These are phyloP conservation scores for Irena cyanogastra DNA, from an alignment of 2,113 vertebrate species.

Conservation along the genomic window DNA sequence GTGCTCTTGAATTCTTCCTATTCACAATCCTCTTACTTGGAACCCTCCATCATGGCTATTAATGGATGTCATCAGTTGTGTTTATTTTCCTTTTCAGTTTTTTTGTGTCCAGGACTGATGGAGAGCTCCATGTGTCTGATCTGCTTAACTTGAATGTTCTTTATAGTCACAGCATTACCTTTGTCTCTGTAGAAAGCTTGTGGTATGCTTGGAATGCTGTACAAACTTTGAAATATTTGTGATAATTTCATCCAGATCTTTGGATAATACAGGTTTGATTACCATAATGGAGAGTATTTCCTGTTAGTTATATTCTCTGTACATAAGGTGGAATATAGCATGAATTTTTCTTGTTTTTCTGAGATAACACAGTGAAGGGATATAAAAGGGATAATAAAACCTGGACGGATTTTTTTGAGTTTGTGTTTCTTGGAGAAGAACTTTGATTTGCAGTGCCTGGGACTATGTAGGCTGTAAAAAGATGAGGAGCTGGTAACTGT, in stretches of 20 bases:
- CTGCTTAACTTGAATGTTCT: not conserved
- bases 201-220: not conserved
- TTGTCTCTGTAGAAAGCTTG: not conserved
- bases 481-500: not conserved
- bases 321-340: not conserved
- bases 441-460: not conserved
- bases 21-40: not conserved
- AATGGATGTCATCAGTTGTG: not conserved
- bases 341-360: not conserved
- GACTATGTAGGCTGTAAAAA: not conserved
- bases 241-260: not conserved
- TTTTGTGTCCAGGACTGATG: not conserved
- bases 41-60: not conserved
- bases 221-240: not conserved
- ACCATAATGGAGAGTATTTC: not conserved
- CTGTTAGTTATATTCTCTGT: not conserved
- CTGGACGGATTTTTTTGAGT: not conserved
- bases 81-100: not conserved
- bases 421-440: not conserved
- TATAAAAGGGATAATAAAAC: not conserved
- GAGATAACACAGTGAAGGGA: not conserved
- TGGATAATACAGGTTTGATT: not conserved
- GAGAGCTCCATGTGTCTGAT: not conserved
- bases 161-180: not conserved
- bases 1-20: not conserved